Percentiles rank a stretch among this genome's conserved stretches.
phyloP scores from a whole-genome alignment of 2,113 vertebrate genomes.

The Rhynchopsitta pachyrhyncha region DNA sequence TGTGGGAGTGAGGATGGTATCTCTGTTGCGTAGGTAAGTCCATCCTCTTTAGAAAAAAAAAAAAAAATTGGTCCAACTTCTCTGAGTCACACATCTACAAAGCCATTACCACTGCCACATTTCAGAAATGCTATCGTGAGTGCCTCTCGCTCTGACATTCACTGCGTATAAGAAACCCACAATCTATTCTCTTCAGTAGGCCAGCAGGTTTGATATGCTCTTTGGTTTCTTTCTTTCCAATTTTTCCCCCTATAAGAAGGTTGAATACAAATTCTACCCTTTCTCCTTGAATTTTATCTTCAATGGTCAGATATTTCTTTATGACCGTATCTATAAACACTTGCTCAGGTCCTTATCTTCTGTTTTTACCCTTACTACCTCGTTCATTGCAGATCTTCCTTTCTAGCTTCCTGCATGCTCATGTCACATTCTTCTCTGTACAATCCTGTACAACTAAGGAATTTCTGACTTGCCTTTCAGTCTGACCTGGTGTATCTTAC shows the following conservation, averaged over 20 bases:
- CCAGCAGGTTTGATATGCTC: background rate
- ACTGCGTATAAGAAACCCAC: background rate
- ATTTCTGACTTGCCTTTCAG: background rate
- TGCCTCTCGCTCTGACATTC: background rate
- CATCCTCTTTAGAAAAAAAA: background rate
- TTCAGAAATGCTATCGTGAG: conserved; percentile 31
- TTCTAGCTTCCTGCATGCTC: background rate
- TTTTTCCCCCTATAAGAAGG: background rate
- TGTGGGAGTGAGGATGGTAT: background rate
- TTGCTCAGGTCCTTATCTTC: background rate
- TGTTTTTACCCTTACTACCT: background rate
- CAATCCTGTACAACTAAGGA: background rate
- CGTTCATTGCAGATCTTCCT: background rate
- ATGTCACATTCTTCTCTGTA: background rate
- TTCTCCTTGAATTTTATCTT: background rate
- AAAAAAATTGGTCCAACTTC: background rate
- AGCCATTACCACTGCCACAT: conserved; percentile 11
- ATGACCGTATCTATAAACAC: background rate
- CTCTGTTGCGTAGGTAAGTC: background rate
- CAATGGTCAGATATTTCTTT: background rate
- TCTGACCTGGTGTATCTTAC: background rate
- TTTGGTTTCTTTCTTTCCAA: background rate
- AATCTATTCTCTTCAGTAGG: background rate
- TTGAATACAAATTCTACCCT: background rate
- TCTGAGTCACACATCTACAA: background rate